Base-by-base conservation (phyloP, 1,140 invertebrate species). In the Trachymyrmex cornetzi region DNA sequence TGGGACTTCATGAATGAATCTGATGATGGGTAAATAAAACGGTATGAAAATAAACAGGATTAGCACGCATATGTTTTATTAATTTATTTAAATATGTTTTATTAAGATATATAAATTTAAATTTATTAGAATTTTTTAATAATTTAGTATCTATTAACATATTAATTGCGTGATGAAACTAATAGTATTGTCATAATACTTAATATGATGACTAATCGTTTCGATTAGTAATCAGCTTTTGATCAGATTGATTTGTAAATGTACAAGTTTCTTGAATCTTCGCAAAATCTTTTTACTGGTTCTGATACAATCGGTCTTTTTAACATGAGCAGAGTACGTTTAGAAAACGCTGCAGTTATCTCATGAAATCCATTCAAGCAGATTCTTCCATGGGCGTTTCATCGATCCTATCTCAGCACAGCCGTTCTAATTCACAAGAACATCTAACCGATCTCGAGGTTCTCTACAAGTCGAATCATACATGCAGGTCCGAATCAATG, bases 401-500 rank as follows among this genome's bases (percentile, higher is more conserved):
- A n/a, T 81, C 22, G 50, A 72, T 81, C 24, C 30, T 79, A 71
- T 71, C 77, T 80, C 27, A 50, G 0, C 7, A 5, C 16, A 34
- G 30, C 30, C 77, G 77, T 81, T 81, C 16, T 3, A 27, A 12
- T 22, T 27, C 16, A 38, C 50, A 30, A 24, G 11, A 72, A 44
- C n/a, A 67, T 59, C 11, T 50, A 34, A 53, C 22, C 30, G 64
- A 81, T 74, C 53, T 74, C 38, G 19, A 61, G 38, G 1, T 34
- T 72, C 34, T 57, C 24, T 34, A 22, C 44, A 53, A 85, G 30
- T 38, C 74, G 71, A 53, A 27, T 79, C 84, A 66, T 80, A 67
- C 38, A 66, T 24, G 14, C 48, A 48, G 75, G 34, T 67, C 30
- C 74, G 84, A 79, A 77, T 79, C 61, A 85, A 67, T 66, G 66